These are phyloP conservation scores for Sceliomorpha sp. DNA, from an alignment of 2,888 invertebrate genomes.

Conservation along the genomic window DNA sequence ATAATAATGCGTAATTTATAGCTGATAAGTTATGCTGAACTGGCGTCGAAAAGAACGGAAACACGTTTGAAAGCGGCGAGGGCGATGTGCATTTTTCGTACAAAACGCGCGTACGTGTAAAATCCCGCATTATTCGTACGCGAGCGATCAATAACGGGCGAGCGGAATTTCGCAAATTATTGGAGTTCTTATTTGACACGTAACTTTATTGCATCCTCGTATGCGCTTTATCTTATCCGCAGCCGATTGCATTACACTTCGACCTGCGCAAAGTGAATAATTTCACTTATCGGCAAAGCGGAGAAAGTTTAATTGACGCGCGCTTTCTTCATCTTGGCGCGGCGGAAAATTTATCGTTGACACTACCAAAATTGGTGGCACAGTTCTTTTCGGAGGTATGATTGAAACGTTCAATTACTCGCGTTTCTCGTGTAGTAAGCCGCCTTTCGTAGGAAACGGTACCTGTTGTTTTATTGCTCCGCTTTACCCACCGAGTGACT, in stretches of 20 bases:
- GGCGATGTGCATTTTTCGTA: too few species aligned
- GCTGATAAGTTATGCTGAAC: too few species aligned
- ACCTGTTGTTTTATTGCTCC: too few species aligned
- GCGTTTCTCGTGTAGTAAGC: slow-evolving; percentile 15
- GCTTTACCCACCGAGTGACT: too few species aligned
- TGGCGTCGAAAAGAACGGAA: too few species aligned
- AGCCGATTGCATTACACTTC: slow-evolving; percentile 25
- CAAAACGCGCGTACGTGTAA: too few species aligned
- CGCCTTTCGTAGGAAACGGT: slow-evolving; percentile 13
- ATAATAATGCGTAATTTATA: too few species aligned
- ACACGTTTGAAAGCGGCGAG: too few species aligned
- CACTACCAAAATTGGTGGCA: slow-evolving; percentile 38
- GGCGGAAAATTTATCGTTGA: slow-evolving; percentile 16
- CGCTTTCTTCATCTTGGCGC: slow-evolving; percentile 41
- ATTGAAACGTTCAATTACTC: slow-evolving; percentile 38
- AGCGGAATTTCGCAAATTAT: too few species aligned
- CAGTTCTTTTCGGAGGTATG: slow-evolving; percentile 28
- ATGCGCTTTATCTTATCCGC: slow-evolving; percentile 23
- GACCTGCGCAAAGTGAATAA: slow-evolving; percentile 27
- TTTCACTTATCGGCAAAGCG: slow-evolving; percentile 37
- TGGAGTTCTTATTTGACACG: background rate
- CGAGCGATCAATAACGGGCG: too few species aligned
- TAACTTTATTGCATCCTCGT: background rate
- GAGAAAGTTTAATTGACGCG: slow-evolving; percentile 48
- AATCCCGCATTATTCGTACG: too few species aligned